phyloP scores from a whole-genome alignment of 2,113 vertebrate genomes.

The chimpanzee (Pan troglodytes) region NHGRI_mPanTro3-v2.1_pri NC_072404.2:46226501-46227000 shows the following conservation, averaged over 20 bases:
- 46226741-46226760: not conserved
- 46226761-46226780: not conserved
- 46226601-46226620: not conserved
- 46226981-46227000: not conserved
- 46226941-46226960: not conserved
- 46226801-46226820: not conserved
- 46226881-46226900: not conserved
- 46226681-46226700: not conserved
- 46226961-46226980: not conserved
- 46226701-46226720: not conserved
- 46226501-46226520: not conserved
- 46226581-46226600: not conserved
- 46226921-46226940: not conserved
- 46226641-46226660: not conserved
- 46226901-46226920: not conserved
- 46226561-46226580: not conserved
- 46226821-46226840: not conserved
- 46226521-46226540: slow-evolving; percentile 1
- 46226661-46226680: not conserved
- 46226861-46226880: not conserved
- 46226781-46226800: not conserved
- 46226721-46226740: not conserved
- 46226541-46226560: not conserved
- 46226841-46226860: not conserved
- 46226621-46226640: not conserved